A percentile compares a stretch with the other conserved stretches of the same genome.
Evolutionary conservation across 2,888 invertebrate species (phyloP).

Genomic region (Nephrocerus scutellatus): DNA sequence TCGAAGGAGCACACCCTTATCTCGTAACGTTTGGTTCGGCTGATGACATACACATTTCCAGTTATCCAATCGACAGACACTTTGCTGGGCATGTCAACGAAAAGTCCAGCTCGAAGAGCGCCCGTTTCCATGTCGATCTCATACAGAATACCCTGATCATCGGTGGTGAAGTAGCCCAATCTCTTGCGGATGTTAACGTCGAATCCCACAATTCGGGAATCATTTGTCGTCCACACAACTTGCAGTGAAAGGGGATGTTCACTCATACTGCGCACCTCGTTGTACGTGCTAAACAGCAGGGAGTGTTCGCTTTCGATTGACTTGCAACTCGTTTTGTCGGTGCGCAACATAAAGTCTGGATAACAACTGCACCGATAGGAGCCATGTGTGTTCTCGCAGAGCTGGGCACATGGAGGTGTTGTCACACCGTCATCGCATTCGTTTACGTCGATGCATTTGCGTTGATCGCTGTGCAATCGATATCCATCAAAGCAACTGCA

Average conservation of each 20-base stretch:
- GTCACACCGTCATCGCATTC: slow-evolving; percentile 55
- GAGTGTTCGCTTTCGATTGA: slow-evolving; percentile 53
- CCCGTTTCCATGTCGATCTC: slow-evolving; percentile 40
- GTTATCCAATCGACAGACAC: slow-evolving; percentile 70
- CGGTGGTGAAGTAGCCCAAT: slow-evolving; percentile 50
- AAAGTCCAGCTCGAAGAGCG: slow-evolving; percentile 40
- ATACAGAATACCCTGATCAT: slow-evolving; percentile 46
- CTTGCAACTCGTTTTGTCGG: slow-evolving; percentile 62
- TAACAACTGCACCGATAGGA: slow-evolving; percentile 42
- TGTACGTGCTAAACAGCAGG: slow-evolving; percentile 52
- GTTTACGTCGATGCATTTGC: slow-evolving; percentile 60
- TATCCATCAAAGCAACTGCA: slow-evolving; percentile 62
- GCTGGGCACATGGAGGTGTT: slow-evolving; percentile 57
- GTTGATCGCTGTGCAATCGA: slow-evolving; percentile 49
- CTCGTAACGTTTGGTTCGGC: slow-evolving; percentile 42
- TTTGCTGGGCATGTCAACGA: slow-evolving; percentile 49
- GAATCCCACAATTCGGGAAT: slow-evolving; percentile 51
- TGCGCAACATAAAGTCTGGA: slow-evolving; percentile 46
- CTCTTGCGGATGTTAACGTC: slow-evolving; percentile 49
- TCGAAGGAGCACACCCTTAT: slow-evolving; percentile 54
- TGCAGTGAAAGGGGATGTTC: slow-evolving; percentile 37
- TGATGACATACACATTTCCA: slow-evolving; percentile 62
- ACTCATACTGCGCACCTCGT: slow-evolving; percentile 53
- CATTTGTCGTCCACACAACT: slow-evolving; percentile 47
- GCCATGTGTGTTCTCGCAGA: slow-evolving; percentile 43